A percentile compares a stretch with the other conserved stretches of the same genome.
Evolutionary conservation across 2,113 vertebrate genomes (phyloP).

Genomic region (Melanerpes formicivorus): DNA sequence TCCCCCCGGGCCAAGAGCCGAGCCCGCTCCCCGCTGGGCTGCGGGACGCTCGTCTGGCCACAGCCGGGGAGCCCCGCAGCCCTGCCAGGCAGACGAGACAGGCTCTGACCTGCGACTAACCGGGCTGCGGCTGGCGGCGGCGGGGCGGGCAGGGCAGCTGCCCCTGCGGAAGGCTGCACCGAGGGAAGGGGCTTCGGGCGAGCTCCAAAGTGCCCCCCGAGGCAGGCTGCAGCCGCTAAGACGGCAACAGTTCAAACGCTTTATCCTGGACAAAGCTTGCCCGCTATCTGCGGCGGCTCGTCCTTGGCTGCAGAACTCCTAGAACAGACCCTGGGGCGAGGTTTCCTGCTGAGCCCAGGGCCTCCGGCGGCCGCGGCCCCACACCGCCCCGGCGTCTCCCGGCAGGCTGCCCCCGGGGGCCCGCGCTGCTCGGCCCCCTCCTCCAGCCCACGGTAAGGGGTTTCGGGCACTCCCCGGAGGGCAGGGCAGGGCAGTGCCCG

Average conservation of each 20-base stretch:
- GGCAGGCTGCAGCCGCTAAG: fast-evolving
- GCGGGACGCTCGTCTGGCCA: fast-evolving
- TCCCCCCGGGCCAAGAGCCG: fast-evolving
- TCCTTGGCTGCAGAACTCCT: fast-evolving
- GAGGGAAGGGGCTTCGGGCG: fast-evolving
- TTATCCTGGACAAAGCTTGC: neutral
- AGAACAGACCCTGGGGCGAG: fast-evolving
- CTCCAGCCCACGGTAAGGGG: too few relatives aligned
- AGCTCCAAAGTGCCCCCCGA: fast-evolving
- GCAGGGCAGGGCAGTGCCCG: neutral
- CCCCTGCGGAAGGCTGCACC: fast-evolving
- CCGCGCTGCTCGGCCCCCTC: neutral
- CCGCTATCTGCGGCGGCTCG: neutral
- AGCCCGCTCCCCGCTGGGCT: fast-evolving
- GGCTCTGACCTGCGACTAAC: fast-evolving
- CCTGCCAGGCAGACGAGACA: fast-evolving
- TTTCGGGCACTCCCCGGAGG: neutral
- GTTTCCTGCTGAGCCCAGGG: fast-evolving
- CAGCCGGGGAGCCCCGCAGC: fast-evolving
- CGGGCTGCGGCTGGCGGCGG: fast-evolving
- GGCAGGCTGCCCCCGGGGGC: neutral
- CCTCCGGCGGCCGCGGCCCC: neutral
- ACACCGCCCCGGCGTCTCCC: neutral
- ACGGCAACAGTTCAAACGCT: neutral
- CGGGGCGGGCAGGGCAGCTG: neutral